phyloP scores from a whole-genome alignment of 2,888 invertebrate species.

The Protophormia terraenovae region DNA sequence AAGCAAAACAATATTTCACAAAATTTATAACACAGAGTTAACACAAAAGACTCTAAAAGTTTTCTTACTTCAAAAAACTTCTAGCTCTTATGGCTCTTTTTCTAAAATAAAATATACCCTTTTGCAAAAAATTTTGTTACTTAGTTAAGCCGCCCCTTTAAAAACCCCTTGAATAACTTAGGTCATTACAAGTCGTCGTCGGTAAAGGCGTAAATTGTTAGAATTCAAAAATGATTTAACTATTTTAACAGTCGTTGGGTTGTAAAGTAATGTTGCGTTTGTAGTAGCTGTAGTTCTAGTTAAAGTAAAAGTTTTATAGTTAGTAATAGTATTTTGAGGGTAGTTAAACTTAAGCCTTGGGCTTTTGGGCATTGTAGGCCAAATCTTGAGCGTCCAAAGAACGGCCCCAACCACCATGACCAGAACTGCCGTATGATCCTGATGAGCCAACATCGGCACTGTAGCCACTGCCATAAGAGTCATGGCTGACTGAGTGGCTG shows the following conservation, averaged over 20 bases:
- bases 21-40: constrained; percentile 13
- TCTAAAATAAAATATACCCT: not conserved
- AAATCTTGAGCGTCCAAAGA: constrained; percentile 88
- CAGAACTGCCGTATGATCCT: constrained; percentile 86
- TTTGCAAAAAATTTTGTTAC: constrained; percentile 13
- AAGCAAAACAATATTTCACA: not conserved
- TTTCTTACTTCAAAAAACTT: constrained; percentile 1
- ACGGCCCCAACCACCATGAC: constrained; percentile 88
- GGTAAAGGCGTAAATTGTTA: not conserved
- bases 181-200: constrained; percentile 45
- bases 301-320: constrained; percentile 32
- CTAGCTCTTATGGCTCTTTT: constrained; percentile 39
- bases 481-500: constrained; percentile 87
- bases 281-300: constrained; percentile 10
- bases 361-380: constrained; percentile 90
- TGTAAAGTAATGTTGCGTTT: constrained; percentile 50
- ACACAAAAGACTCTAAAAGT: constrained; percentile 51
- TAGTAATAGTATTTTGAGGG: not conserved
- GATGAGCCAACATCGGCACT: constrained; percentile 83
- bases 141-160: not conserved
- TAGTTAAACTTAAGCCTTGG: constrained; percentile 78
- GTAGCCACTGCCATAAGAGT: constrained; percentile 84
- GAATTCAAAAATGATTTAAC: constrained; percentile 39
- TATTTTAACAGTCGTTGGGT: constrained; percentile 68
- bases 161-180: not conserved